Conservation (phyloP, 2,113 vertebrate genomes). For the Lycocorax pyrrhopterus region DNA sequence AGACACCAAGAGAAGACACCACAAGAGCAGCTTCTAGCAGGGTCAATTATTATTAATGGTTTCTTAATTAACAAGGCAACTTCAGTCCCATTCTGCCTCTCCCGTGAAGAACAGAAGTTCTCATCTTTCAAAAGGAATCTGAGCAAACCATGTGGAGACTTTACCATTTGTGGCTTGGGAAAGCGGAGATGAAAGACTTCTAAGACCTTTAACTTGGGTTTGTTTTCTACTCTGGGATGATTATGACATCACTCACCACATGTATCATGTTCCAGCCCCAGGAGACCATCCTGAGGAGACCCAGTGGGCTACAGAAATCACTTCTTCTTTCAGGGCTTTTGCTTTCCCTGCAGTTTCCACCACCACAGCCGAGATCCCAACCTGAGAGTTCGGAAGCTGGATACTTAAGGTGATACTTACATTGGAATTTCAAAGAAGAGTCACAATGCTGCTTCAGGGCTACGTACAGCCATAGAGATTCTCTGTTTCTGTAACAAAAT, state of each 20-base stretch:
- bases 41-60: neutral
- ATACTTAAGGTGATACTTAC: neutral
- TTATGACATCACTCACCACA: slow-evolving; percentile 1
- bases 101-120: neutral
- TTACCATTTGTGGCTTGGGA: slow-evolving; percentile 2
- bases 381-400: neutral
- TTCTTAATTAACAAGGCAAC: slow-evolving; percentile 11
- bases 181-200: slow-evolving; percentile 40
- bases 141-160: neutral
- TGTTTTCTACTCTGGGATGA: neutral
- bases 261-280: neutral
- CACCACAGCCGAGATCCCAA: neutral
- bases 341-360: neutral
- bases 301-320: neutral
- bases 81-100: neutral
- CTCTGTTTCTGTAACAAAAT: neutral
- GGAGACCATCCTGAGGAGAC: neutral
- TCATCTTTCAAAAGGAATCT: slow-evolving; percentile 37
- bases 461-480: neutral
- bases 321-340: neutral
- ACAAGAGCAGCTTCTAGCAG: neutral
- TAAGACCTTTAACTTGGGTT: neutral
- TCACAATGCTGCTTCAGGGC: neutral
- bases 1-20: neutral
- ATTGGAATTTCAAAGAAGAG: neutral